These are phyloP conservation scores for Platerodrilus igneus DNA, from an alignment of 2,888 invertebrate species.

Conservation along the genomic window DNA sequence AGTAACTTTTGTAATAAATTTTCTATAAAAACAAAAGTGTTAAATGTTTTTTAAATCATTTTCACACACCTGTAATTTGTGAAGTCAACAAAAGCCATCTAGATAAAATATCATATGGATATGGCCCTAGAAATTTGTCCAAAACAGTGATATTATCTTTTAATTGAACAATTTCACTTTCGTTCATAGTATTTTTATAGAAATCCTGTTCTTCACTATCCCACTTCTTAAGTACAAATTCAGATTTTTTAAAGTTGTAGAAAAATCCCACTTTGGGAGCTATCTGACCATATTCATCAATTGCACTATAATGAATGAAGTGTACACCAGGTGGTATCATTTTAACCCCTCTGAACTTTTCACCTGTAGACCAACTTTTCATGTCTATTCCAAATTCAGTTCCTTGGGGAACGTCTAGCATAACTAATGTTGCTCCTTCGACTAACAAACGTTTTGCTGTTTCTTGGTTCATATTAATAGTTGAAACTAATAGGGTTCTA, in stretches of 20 bases:
- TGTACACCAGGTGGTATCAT: conserved; percentile 98
- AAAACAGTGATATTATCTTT: conserved; percentile 65
- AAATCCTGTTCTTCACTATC: conserved; percentile 73
- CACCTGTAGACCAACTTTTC: conserved; percentile 83
- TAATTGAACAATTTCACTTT: conserved; percentile 61
- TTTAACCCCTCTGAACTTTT: conserved; percentile 91
- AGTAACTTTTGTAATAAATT: conserved; percentile 57
- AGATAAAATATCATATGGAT: conserved; percentile 83
- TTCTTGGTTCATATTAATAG: conserved; percentile 64
- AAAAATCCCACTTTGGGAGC: conserved; percentile 69
- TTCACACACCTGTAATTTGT: conserved; percentile 56
- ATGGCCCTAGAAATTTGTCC: conserved; percentile 79
- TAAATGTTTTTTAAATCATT: not conserved
- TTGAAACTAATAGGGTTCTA: no score
- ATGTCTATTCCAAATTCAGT: conserved; percentile 97
- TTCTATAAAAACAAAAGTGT: conserved; percentile 40
- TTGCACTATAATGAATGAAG: conserved; percentile 82
- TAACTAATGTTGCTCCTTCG: conserved; percentile 78
- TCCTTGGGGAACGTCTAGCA: conserved; percentile 81
- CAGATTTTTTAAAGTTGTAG: conserved; percentile 74
- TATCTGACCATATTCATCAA: conserved; percentile 59
- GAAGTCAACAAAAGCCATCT: conserved; percentile 79
- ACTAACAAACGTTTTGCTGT: conserved; percentile 69
- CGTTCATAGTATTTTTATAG: conserved; percentile 58
- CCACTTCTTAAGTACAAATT: conserved; percentile 87